Conservation (phyloP, 2,797 vertebrate genomes). For the Sandelia bainsii region DNA sequence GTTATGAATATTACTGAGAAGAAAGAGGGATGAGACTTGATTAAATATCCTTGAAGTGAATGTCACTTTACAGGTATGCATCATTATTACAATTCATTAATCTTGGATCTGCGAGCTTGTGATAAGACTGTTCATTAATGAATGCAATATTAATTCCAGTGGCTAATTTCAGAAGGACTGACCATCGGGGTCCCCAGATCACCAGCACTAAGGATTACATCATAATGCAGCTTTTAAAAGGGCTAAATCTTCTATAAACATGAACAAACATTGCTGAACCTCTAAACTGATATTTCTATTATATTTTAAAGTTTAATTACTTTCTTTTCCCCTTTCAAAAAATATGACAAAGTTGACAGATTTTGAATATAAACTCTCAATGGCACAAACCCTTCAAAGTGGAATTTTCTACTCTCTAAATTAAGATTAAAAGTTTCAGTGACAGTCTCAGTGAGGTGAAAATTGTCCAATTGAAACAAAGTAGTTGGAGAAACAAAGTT, state of each 20-base stretch:
- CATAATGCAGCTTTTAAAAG: conserved; percentile 40
- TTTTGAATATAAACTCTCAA: conserved; percentile 48
- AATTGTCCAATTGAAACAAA: conserved; percentile 5
- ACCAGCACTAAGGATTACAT: conserved; percentile 34
- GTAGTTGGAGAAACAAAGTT: too few species aligned
- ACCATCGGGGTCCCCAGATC: conserved; percentile 59
- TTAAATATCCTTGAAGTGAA: conserved; percentile 74
- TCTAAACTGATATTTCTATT: conserved; percentile 2
- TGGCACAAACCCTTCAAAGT: conserved; percentile 8
- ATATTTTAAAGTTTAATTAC: neutral
- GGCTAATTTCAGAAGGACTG: conserved; percentile 67
- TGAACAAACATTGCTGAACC: neutral
- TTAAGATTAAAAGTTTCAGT: conserved; percentile 21
- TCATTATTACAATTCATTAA: conserved; percentile 82
- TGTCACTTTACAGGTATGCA: conserved; percentile 73
- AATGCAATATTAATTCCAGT: conserved; percentile 63
- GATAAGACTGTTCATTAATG: conserved; percentile 77
- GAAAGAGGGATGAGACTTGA: conserved; percentile 61
- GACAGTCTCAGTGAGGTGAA: neutral
- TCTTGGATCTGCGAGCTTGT: conserved; percentile 72
- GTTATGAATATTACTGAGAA: conserved; percentile 59
- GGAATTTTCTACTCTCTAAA: conserved; percentile 1
- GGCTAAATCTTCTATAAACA: conserved; percentile 12
- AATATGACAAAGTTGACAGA: conserved; percentile 2
- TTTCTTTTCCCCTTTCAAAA: too few species aligned